phyloP scores from a whole-genome alignment of 2,888 invertebrate genomes.

The Galerucella calmariensis region DNA sequence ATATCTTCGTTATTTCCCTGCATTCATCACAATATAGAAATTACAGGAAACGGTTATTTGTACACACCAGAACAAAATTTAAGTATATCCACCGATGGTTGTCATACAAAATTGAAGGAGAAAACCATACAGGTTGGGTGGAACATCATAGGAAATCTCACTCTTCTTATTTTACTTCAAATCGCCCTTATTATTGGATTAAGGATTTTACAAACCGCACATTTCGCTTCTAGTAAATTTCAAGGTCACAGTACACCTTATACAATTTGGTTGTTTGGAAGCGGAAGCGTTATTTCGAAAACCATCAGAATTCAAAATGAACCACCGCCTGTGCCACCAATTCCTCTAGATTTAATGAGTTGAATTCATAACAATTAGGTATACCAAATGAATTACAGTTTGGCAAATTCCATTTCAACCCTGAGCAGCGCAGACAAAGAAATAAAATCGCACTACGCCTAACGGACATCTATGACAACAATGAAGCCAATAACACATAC shows the following conservation, averaged over 20 bases:
- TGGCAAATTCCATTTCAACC: no score
- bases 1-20: constrained; percentile 69
- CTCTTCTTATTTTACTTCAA: constrained; percentile 54
- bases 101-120: constrained; percentile 55
- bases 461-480: no score
- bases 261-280: constrained; percentile 60
- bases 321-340: constrained; percentile 31
- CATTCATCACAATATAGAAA: constrained; percentile 70
- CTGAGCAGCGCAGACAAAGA: no score
- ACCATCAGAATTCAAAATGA: neutral
- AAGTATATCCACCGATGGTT: constrained; percentile 61
- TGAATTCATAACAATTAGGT: neutral
- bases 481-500: no score
- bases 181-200: constrained; percentile 48
- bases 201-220: constrained; percentile 62
- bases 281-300: constrained; percentile 49
- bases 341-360: constrained; percentile 36
- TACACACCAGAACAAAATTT: constrained; percentile 66
- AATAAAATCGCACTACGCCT: no score
- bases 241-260: constrained; percentile 54
- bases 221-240: constrained; percentile 54
- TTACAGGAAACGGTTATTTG: constrained; percentile 68
- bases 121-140: constrained; percentile 58
- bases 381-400: neutral
- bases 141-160: constrained; percentile 57